phyloP scores from a whole-genome alignment of 2,113 vertebrate genomes.

The Pantherophis guttatus region DNA sequence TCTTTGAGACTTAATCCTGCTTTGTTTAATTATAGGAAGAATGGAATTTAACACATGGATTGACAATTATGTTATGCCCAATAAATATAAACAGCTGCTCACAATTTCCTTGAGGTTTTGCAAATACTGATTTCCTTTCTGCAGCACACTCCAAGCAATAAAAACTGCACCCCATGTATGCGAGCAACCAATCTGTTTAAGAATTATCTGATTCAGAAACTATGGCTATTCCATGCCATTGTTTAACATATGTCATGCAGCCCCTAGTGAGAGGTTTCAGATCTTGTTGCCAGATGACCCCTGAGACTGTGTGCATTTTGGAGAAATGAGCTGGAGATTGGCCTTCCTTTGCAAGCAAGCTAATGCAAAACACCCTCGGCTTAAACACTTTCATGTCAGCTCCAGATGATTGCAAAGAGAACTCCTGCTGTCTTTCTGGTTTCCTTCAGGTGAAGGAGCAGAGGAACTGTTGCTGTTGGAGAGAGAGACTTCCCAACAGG shows the following conservation, averaged over 20 bases:
- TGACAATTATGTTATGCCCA: neutral
- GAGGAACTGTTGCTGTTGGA: slow-evolving; percentile 45
- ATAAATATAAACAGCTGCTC: accelerated
- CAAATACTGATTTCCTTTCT: neutral
- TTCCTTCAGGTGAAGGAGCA: slow-evolving; percentile 43
- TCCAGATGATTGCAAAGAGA: slow-evolving; percentile 34
- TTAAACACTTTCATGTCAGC: slow-evolving; percentile 45
- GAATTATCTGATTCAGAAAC: accelerated
- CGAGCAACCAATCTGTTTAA: neutral
- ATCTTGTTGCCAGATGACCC: neutral
- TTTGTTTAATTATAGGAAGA: neutral
- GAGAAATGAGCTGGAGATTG: neutral
- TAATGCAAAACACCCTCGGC: slow-evolving; percentile 55
- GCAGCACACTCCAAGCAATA: accelerated
- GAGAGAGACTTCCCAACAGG: neutral
- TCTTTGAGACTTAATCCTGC: neutral
- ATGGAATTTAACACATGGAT: neutral
- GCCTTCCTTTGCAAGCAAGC: slow-evolving; percentile 40
- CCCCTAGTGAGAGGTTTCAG: accelerated
- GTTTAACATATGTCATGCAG: neutral
- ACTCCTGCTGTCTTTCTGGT: neutral
- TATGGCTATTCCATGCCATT: neutral
- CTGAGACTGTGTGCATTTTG: accelerated
- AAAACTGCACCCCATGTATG: neutral
- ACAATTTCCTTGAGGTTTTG: accelerated